Evolutionary conservation across 2,888 invertebrate genomes (phyloP).

Genomic region (Cheilosia grossa): DNA sequence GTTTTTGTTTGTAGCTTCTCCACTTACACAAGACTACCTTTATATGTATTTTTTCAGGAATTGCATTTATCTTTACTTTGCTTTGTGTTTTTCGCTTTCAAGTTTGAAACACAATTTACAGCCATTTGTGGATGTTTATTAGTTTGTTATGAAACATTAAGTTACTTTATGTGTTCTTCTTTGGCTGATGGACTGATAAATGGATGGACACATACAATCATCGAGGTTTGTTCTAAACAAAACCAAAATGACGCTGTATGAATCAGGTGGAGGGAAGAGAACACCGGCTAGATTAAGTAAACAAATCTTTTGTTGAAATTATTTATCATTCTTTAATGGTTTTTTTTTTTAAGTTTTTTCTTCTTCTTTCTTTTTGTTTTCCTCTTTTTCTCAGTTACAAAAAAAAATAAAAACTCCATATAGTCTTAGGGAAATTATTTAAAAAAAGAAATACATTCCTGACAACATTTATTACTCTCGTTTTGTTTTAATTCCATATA

Average conservation of each 20-base stretch:
- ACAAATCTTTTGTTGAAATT: constrained; percentile 5
- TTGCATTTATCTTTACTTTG: constrained; percentile 51
- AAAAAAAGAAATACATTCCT: not conserved
- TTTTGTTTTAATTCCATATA: constrained; percentile 3
- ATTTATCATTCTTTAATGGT: not conserved
- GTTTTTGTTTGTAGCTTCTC: constrained; percentile 31
- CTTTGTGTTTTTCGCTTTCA: constrained; percentile 47
- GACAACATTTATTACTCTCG: constrained; percentile 3
- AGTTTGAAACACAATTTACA: constrained; percentile 68
- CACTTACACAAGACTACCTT: constrained; percentile 61
- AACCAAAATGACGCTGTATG: constrained; percentile 40
- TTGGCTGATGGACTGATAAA: constrained; percentile 46
- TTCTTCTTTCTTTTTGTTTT: constrained; percentile 1
- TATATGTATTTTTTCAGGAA: constrained; percentile 46
- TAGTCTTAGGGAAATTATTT: constrained; percentile 1
- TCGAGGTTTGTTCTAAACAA: constrained; percentile 26
- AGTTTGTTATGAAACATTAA: constrained; percentile 67
- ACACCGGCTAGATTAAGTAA: constrained; percentile 54
- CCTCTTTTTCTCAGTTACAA: constrained; percentile 14
- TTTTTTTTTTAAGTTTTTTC: constrained; percentile 1
- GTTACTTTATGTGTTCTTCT: constrained; percentile 53
- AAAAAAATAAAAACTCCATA: constrained; percentile 12
- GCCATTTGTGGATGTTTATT: constrained; percentile 70
- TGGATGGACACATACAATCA: constrained; percentile 52
- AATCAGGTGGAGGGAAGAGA: constrained; percentile 2